Conservation (phyloP, 1,140 invertebrate species). For the Drosophila teissieri region DNA sequence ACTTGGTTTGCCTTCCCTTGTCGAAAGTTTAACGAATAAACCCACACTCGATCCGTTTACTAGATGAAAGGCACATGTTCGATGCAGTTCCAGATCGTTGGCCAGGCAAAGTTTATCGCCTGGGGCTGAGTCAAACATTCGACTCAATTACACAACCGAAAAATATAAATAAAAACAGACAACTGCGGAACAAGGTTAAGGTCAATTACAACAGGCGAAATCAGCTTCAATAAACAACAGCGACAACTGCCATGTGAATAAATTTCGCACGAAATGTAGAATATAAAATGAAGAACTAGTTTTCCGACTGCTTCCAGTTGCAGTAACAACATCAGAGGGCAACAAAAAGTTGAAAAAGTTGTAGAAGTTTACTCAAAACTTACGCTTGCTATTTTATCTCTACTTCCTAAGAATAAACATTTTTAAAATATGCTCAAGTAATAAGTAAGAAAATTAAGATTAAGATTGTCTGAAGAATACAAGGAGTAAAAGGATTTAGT, state of each 20-base stretch:
- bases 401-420: no score
- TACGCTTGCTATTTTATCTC: neutral
- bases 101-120: constrained; percentile 15
- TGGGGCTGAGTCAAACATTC: constrained; percentile 6
- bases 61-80: constrained; percentile 28
- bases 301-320: constrained; percentile 37
- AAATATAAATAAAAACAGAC: constrained; percentile 21
- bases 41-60: constrained; percentile 20
- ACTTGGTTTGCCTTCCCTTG: constrained; percentile 30
- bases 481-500: no score
- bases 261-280: constrained; percentile 69
- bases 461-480: no score
- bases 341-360: constrained; percentile 1
- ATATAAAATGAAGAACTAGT: constrained; percentile 74
- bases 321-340: neutral
- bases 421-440: no score
- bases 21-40: constrained; percentile 20
- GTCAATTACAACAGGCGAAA: constrained; percentile 63
- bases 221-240: constrained; percentile 24
- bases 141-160: constrained; percentile 33
- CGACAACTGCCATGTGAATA: constrained; percentile 62
- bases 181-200: constrained; percentile 76
- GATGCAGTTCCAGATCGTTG: constrained; percentile 30
- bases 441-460: no score
- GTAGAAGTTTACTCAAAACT: constrained; percentile 31